Base-by-base conservation (phyloP, 2,797 vertebrate genomes). In the Micropoecilia bifurca region DNA sequence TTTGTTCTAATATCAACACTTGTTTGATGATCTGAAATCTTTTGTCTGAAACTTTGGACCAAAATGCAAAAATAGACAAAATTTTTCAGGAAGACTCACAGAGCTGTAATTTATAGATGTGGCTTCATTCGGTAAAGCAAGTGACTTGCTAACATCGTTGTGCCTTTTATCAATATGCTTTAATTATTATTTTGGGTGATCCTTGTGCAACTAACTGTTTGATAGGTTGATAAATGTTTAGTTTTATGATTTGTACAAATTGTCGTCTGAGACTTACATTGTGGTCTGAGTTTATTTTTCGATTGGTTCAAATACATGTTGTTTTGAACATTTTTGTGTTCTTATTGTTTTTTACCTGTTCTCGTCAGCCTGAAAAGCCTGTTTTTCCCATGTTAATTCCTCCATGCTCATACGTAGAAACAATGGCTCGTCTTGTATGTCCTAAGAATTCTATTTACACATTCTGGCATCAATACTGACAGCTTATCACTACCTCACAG, bases 401-500 rank as follows among this genome's bases (percentile, higher is more conserved):
- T 79, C 55, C 50, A 75, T 55, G 55, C 78, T 72, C 59, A 22
- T 36, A 48, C 33, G 63, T 63, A 50, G 77, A 4, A 36, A 81
- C 63, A 83, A 77, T 47, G 57, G 59, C 39, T 71, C 53, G 74
- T 78, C 75, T 86, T 75, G 82, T 87, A 73, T 86, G 81, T 88
- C 41, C 78, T 87, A 71, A 76, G 77, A 87, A 61, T 73, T 85
- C 84, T 88, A 88, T 90, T 85, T 86, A 79, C 82, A 79, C 84
- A 82, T 75, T 85, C 83, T 89, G 90, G 89, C 91, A 93, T 94
- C 91, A 92, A 90, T 91, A 91, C 90, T 91, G 89, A 91, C 88
- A 89, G 90, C 91, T 94, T 94, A 94, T 94, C 94, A 30, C 90
- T 83, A 79, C 79, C 89, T 91, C 87, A 84, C 94, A 95, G 94